phyloP scores from a whole-genome alignment of 30 jellyfish, hydroid and myxozoan species.

The Phacellophora camtschatica region DNA sequence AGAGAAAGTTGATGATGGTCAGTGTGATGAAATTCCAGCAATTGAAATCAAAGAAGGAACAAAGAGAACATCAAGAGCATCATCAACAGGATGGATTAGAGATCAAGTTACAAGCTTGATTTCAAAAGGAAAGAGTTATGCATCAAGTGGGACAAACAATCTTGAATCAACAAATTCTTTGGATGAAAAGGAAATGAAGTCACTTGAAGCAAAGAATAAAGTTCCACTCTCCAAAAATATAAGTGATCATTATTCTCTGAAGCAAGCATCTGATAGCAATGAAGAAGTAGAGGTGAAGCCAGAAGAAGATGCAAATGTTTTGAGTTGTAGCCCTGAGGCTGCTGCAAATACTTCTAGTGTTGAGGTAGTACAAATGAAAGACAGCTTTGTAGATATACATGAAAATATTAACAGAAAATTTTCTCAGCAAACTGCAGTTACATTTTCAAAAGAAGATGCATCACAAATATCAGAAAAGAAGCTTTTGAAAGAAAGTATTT shows the following conservation, averaged over 20 bases:
- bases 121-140: slow-evolving; percentile 54
- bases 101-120: slow-evolving; percentile 81
- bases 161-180: background rate
- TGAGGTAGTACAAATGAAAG: background rate
- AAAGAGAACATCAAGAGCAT: slow-evolving; percentile 10
- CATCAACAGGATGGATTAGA: slow-evolving; percentile 77
- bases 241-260: slow-evolving; percentile 59
- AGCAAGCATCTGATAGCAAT: background rate
- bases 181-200: background rate
- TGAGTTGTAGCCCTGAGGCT: background rate
- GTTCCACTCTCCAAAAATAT: slow-evolving; percentile 25
- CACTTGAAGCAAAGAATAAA: background rate
- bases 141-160: slow-evolving; percentile 27
- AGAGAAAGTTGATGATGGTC: background rate
- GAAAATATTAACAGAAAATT: slow-evolving; percentile 31
- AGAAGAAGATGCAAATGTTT: slow-evolving; percentile 8
- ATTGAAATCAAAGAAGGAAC: slow-evolving; percentile 32
- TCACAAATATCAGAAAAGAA: no score
- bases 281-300: background rate
- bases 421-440: slow-evolving; percentile 3
- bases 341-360: background rate
- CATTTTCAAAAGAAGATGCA: background rate
- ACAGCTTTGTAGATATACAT: slow-evolving; percentile 40
- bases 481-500: no score
- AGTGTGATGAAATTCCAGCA: no score